Evolutionary conservation across 2,888 invertebrate species (phyloP), one percentile per base, ranked within the genome.

Genomic region (Pseudeuparius sepicola): DNA sequence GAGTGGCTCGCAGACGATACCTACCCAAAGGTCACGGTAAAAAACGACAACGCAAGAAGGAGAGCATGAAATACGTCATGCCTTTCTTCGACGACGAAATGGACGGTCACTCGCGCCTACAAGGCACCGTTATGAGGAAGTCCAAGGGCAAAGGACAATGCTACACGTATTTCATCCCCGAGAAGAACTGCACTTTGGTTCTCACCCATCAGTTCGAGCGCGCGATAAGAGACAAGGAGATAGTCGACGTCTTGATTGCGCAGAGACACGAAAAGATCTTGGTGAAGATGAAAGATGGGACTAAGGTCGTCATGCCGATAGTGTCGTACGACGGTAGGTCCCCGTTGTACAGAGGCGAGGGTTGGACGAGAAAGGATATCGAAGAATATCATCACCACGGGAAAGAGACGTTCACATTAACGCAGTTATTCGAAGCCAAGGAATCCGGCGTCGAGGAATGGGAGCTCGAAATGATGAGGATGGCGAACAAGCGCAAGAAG

Each of bases 201-300:
- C 72, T 84, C 47, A 71, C 78, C 1, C 74, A 80, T 36, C 73
- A 73, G 44, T 67, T 84, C 59, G 84, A 84, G 58, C 75, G 78
- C 5, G 81, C 82, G 3, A 78, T 85, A 31, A 67, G 83, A 12
- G 80, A 82, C 48, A 81, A 80, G 43, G 80, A 82, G 49, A 78
- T 85, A 26, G 66, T 74, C 39, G 81, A 82, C 52, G 75, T 84
- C 1, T 76, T 81, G 72, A 62, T 84, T 14, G 80, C 81, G 3
- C 76, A 79, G 49, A 75, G 80, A 54, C 75, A 75, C 34, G 81
- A 82, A 52, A 79, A 77, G 36, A 75, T 83, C 43, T 61, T 82
- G 4, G 68, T 84, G 9, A 73, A 77, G 59, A 65, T 78, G 47
- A 75, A 73, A 53, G 74, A 78, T 49, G 80, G 79, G 2, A 71